These are phyloP conservation scores for Athetis lepigone DNA, from an alignment of 2,888 invertebrate genomes.

Conservation along the genomic window DNA sequence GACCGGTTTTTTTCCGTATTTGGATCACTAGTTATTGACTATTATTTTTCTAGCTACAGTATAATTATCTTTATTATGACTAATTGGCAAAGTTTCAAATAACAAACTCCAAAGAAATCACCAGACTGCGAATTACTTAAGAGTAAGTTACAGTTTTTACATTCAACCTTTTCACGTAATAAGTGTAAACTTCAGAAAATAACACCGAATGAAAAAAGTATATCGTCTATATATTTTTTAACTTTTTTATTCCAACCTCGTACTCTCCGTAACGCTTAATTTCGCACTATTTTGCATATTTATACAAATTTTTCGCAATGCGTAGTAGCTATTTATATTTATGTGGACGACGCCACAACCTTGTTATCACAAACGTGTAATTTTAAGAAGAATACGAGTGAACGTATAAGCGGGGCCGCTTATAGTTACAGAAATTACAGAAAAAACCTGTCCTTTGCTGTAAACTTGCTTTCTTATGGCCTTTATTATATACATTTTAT, in stretches of 20 bases:
- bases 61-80: too few species aligned
- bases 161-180: constrained; percentile 6
- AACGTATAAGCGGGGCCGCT: constrained; percentile 32
- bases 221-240: constrained; percentile 17
- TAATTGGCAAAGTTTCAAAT: background rate
- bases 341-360: constrained; percentile 36
- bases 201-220: constrained; percentile 13
- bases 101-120: background rate
- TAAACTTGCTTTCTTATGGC: constrained; percentile 31
- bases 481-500: constrained; percentile 20
- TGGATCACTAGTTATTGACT: too few species aligned
- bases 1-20: too few species aligned
- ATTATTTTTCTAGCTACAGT: too few species aligned
- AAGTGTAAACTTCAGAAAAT: constrained; percentile 17
- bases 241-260: constrained; percentile 29
- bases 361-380: constrained; percentile 31
- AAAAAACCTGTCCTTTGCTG: constrained; percentile 13
- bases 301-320: constrained; percentile 39
- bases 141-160: background rate
- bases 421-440: constrained; percentile 33
- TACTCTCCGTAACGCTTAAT: constrained; percentile 33
- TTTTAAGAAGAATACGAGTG: constrained; percentile 33
- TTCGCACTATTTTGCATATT: constrained; percentile 39
- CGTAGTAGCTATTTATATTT: constrained; percentile 41
- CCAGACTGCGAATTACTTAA: background rate